Conservation (phyloP, 2,888 invertebrate species). For the Cosmopolites sordidus region DNA sequence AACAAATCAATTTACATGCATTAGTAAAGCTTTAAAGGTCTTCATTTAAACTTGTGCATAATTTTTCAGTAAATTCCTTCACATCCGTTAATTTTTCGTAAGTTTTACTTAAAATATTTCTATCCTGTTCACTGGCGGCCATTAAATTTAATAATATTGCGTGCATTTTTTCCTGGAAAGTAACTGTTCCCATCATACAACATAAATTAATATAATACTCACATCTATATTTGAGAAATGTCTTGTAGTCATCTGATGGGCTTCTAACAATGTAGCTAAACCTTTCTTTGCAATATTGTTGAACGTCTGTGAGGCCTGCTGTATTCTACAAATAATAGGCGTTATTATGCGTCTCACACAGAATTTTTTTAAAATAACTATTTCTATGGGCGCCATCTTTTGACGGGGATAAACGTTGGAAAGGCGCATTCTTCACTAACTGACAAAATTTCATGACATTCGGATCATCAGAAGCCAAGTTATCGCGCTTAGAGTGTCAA, state of each 20-base stretch:
- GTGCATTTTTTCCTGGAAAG: neutral
- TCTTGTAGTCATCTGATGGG: constrained; percentile 2
- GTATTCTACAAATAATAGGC: constrained; percentile 7
- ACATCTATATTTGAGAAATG: constrained; percentile 4
- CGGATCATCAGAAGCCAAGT: no score
- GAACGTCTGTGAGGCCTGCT: neutral
- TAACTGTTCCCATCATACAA: neutral
- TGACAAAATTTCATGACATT: no score
- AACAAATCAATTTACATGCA: no score
- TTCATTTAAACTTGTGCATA: neutral
- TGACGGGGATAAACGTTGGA: no score
- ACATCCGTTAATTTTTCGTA: neutral
- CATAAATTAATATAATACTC: constrained; percentile 4
- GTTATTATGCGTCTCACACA: no score
- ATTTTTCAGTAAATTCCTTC: neutral
- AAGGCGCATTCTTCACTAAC: no score
- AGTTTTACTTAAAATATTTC: neutral
- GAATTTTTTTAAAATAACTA: no score
- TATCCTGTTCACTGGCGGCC: neutral
- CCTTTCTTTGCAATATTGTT: constrained; percentile 5
- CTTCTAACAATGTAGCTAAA: neutral
- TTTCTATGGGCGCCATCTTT: no score
- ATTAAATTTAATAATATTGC: neutral
- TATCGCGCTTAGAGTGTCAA: no score
- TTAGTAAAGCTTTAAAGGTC: no score